A percentile compares a stretch with the other conserved stretches of the same genome.
These are phyloP conservation scores for Eidolon dupreanum DNA, from an alignment of 2,797 vertebrate genomes.

Conservation along the genomic window DNA sequence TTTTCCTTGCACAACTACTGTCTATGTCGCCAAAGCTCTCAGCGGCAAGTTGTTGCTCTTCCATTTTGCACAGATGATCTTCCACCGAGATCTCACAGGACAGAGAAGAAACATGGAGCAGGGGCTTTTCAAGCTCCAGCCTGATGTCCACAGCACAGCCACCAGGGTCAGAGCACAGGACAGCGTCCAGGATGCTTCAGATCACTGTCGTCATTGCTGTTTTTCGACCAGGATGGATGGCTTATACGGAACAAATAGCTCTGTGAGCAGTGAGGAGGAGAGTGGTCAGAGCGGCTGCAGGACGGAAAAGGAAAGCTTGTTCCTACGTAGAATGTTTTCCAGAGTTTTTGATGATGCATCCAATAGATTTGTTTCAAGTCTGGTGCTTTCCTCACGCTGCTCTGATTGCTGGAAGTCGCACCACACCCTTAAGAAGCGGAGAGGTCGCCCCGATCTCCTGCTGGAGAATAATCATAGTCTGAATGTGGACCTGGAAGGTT, in stretches of 20 bases:
- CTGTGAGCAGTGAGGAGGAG: background rate
- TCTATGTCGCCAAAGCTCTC: background rate
- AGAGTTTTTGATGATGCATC: background rate
- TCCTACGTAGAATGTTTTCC: background rate
- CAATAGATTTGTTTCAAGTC: background rate
- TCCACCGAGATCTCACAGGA: background rate
- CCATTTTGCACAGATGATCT: background rate
- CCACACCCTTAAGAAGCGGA: background rate
- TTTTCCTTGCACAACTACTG: background rate
- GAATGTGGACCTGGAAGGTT: too few species aligned
- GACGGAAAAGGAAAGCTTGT: background rate
- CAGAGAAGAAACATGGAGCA: background rate
- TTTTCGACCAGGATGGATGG: background rate
- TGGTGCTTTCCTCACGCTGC: rapidly evolving
- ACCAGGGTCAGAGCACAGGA: background rate
- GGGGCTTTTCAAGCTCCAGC: background rate
- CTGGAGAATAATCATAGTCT: background rate
- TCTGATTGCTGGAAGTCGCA: background rate
- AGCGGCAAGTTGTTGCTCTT: background rate
- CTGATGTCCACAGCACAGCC: background rate
- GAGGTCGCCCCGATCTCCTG: background rate
- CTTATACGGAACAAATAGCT: background rate
- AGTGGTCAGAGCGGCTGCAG: background rate
- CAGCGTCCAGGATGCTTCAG: background rate
- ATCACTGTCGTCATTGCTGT: background rate